These are phyloP conservation scores for Apamea sordens DNA, from an alignment of 2,888 invertebrate species.

Conservation along the genomic window DNA sequence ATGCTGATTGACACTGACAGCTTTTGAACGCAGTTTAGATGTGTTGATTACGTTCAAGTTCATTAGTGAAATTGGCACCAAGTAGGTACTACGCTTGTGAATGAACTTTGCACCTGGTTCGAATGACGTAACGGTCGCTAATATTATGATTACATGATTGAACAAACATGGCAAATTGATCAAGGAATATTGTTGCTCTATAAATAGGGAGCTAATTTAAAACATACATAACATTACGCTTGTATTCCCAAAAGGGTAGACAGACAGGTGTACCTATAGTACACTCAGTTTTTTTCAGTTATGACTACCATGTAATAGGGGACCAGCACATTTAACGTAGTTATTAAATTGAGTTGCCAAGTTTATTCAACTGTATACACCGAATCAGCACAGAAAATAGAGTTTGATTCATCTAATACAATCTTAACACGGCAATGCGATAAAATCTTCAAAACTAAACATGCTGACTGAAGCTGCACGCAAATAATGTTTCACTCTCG, in stretches of 20 bases:
- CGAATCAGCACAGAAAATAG: not conserved
- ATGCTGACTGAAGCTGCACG: constrained; percentile 19
- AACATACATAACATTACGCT: not conserved
- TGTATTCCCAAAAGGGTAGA: not conserved
- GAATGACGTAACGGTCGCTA: not conserved
- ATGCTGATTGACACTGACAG: not conserved
- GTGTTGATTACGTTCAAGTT: not conserved
- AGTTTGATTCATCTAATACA: not conserved
- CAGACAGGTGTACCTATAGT: not conserved
- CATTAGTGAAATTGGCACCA: not conserved
- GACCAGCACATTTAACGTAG: not conserved
- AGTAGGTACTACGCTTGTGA: not conserved
- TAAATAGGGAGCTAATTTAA: not conserved
- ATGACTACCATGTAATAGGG: not conserved
- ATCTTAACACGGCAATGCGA: not conserved
- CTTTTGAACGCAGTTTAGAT: not conserved
- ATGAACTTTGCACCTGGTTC: constrained; percentile 13
- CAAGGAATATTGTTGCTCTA: not conserved
- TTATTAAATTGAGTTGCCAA: not conserved
- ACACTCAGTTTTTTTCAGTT: not conserved
- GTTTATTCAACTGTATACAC: not conserved
- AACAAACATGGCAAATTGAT: constrained; percentile 20
- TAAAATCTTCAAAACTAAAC: constrained; percentile 1
- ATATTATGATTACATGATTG: constrained; percentile 27
- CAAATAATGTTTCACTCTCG: not conserved